Conservation (phyloP, 2,113 vertebrate species). For the Phylloscopus trochiloides region DNA sequence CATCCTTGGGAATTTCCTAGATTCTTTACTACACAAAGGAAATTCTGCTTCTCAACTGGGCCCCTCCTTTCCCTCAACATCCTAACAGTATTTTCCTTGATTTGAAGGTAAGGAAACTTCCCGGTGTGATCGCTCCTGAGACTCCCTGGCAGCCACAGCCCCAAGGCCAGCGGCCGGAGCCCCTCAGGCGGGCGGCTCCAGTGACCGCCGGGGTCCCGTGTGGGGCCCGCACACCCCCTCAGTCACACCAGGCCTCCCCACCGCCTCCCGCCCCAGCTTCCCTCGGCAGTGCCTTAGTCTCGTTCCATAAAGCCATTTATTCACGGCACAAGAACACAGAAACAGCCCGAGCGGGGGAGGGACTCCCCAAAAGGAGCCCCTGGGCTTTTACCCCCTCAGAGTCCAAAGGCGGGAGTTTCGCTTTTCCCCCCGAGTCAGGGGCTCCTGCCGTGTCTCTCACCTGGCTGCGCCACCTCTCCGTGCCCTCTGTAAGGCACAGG, state of each 20-base stretch:
- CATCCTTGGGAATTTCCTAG: not conserved
- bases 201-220: too few relatives aligned
- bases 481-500: fast-evolving
- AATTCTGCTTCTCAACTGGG: not conserved
- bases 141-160: fast-evolving
- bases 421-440: fast-evolving
- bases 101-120: fast-evolving
- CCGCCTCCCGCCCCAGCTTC: too few relatives aligned
- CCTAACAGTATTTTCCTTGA: not conserved
- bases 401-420: fast-evolving
- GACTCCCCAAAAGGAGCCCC: too few relatives aligned
- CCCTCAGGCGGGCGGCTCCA: not conserved
- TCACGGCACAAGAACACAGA: not conserved
- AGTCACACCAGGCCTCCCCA: not conserved
- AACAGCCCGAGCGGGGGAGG: not conserved
- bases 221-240: not conserved
- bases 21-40: not conserved
- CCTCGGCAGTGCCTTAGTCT: not conserved
- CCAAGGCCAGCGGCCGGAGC: not conserved
- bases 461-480: fast-evolving
- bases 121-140: not conserved
- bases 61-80: not conserved
- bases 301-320: not conserved
- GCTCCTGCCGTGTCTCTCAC: fast-evolving
- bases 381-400: not conserved